phyloP scores from a whole-genome alignment of 1,140 invertebrate species.

The Scylla paramamosain region DNA sequence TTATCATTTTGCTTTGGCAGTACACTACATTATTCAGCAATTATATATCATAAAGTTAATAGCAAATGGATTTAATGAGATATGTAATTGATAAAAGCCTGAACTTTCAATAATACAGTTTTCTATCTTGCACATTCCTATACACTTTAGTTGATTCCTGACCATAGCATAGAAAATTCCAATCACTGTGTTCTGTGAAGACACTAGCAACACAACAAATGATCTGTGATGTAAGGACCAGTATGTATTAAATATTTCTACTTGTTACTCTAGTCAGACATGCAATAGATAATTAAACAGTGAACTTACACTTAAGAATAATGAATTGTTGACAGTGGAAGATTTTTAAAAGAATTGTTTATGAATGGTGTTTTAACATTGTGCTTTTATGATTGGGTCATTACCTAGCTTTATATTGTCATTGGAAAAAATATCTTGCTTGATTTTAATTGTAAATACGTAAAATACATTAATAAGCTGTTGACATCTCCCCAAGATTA shows the following conservation, averaged over 20 bases:
- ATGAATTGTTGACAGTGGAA: not conserved
- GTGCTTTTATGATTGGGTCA: not conserved
- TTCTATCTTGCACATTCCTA: too few species aligned
- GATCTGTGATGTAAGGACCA: slow-evolving; percentile 56
- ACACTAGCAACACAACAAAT: not conserved
- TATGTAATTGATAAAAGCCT: too few species aligned
- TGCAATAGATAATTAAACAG: not conserved
- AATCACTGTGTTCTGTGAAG: not conserved
- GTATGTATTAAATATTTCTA: slow-evolving; percentile 39
- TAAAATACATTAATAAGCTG: too few species aligned
- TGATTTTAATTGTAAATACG: not conserved
- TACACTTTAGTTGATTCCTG: too few species aligned
- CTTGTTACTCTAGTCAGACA: not conserved
- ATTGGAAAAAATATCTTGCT: not conserved
- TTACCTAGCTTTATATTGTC: not conserved
- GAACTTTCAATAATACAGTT: too few species aligned
- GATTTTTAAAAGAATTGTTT: not conserved
- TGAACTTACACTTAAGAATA: not conserved
- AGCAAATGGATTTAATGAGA: too few species aligned
- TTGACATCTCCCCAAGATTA: too few species aligned
- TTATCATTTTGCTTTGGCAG: too few species aligned
- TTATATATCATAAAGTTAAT: too few species aligned
- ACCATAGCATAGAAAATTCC: not conserved
- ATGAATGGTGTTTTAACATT: not conserved
- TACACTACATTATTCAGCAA: too few species aligned